Base-by-base conservation (phyloP, 2,113 vertebrate genomes). In the Vidua macroura region DNA sequence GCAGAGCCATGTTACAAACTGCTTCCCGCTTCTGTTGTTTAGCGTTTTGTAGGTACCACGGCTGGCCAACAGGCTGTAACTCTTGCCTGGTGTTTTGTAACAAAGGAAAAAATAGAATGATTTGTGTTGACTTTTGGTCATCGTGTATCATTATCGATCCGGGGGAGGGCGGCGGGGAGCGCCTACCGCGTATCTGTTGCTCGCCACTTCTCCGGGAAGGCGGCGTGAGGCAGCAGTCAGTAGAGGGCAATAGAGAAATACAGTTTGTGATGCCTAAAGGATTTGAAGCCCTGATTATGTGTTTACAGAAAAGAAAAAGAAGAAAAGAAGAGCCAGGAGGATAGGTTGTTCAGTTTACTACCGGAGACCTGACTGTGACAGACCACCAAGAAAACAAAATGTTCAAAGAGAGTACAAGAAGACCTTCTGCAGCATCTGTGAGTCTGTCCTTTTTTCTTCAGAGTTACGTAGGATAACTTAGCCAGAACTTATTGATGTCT, bases 241-340 rank as follows among this genome's bases (percentile, higher is more conserved):
- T 74, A 97, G 97, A 97, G 95, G 97, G 97, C 97, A 97, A 93
- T 92, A 93, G 92, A 92, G 97, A 96, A 96, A 88, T 95, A 66
- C 74, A 28, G 72, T 96, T 94, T 77, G 90, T 77, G 83, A 25
- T 93, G 76, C 95, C 93, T 91, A 87, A 56, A 94, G 95, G 86
- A 86, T 93, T 93, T 86, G 87, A 94, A 94, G 86, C 92, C 28
- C 66, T 91, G 95, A 94, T 94, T 83, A 86, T 96, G 90, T 97
- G 95, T 97, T 96, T 96, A 94, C 92, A 72, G 92, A 73, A 85
- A 88, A 83, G 70, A 85, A 93, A 88, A 92, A 94, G 88, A 91
- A 88, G 88, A 92, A 95, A 93, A 93, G 95, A 96, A 93, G 95
- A 96, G 93, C 88, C 93, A 70, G 85, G 85, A 97, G 92, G 94